phyloP scores from a whole-genome alignment of 2,888 invertebrate species.

The Andrena bucephala region DNA sequence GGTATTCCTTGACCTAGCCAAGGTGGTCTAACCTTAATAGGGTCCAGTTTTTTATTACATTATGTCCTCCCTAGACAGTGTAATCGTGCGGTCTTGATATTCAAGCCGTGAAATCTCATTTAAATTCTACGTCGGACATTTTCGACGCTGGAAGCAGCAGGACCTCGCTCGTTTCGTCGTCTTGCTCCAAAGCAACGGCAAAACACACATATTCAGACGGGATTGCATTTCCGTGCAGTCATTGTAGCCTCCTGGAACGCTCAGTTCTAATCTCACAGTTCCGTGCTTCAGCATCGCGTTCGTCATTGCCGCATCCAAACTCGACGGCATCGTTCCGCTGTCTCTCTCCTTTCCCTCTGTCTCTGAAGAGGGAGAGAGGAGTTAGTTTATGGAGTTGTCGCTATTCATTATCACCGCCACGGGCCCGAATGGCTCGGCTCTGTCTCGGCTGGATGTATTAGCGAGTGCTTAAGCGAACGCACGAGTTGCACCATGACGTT shows the following conservation, averaged over 20 bases:
- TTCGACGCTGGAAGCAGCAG: no score
- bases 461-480: slow-evolving; percentile 67
- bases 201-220: not conserved
- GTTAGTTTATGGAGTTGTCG: slow-evolving; percentile 79
- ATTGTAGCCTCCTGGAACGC: slow-evolving; percentile 14
- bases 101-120: no score
- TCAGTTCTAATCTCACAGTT: slow-evolving; percentile 43
- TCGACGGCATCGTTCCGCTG: not conserved
- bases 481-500: slow-evolving; percentile 70
- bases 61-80: no score
- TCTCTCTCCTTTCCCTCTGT: slow-evolving; percentile 25
- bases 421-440: slow-evolving; percentile 54
- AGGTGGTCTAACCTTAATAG: no score
- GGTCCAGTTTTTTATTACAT: no score
- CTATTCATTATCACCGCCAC: slow-evolving; percentile 77
- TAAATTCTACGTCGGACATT: no score
- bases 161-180: no score
- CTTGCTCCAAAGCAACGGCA: no score
- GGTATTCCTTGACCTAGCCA: no score
- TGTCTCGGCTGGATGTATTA: slow-evolving; percentile 70
- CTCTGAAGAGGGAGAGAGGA: slow-evolving; percentile 29
- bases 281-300: slow-evolving; percentile 7
- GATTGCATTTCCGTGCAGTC: slow-evolving; percentile 34
- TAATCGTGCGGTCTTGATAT: no score
- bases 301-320: slow-evolving; percentile 18